These are phyloP conservation scores for Agriopis leucophaearia DNA, from an alignment of 2,888 invertebrate genomes.

Conservation along the genomic window DNA sequence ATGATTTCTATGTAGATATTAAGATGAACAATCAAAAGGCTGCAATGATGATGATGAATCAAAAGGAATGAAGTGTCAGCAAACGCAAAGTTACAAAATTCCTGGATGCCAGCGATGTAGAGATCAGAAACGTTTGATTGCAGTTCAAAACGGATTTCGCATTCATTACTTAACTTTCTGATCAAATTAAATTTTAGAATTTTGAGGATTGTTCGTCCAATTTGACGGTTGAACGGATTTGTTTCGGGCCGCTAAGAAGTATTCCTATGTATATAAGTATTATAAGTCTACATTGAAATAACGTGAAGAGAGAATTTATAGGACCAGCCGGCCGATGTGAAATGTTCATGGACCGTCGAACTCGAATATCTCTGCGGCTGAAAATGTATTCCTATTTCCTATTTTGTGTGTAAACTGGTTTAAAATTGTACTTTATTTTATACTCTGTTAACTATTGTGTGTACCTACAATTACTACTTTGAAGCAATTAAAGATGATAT, in stretches of 20 bases:
- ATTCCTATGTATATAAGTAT: conserved; percentile 78
- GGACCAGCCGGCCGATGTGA: conserved; percentile 63
- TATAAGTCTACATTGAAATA: conserved; percentile 78
- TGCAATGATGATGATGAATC: neutral
- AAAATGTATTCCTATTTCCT: conserved; percentile 31
- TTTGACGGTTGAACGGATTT: conserved; percentile 79
- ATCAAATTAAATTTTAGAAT: conserved; percentile 78
- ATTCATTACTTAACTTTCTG: conserved; percentile 79
- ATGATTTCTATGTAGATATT: neutral
- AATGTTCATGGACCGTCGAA: conserved; percentile 71
- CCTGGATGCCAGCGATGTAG: conserved; percentile 14
- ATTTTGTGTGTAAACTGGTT: conserved; percentile 17
- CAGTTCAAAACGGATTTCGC: conserved; percentile 65
- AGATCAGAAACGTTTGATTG: conserved; percentile 52
- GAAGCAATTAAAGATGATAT: no score
- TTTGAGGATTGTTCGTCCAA: conserved; percentile 78
- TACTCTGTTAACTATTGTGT: no score
- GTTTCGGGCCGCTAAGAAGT: conserved; percentile 79
- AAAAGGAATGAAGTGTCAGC: conserved; percentile 27
- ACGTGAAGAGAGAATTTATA: conserved; percentile 74
- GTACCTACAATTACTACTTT: no score
- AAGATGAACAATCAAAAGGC: neutral
- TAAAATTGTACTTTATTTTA: neutral
- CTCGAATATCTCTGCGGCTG: conserved; percentile 58
- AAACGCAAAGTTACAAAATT: conserved; percentile 33